These are phyloP conservation scores for Lamellibrachia satsuma DNA, from an alignment of 2,888 invertebrate species.

Conservation along the genomic window DNA sequence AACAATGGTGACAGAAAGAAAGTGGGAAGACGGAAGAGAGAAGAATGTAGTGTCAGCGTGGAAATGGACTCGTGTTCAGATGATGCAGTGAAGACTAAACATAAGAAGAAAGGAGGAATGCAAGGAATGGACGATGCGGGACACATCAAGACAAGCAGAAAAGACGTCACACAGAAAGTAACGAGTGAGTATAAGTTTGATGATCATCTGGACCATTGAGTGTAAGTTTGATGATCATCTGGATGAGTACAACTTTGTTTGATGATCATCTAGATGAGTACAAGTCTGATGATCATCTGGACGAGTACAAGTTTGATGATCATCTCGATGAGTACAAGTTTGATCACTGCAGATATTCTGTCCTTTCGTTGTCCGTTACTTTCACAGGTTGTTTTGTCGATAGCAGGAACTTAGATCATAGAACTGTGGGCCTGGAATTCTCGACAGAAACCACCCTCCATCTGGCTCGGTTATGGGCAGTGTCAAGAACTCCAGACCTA, in stretches of 20 bases:
- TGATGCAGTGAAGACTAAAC: neutral
- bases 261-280: no score
- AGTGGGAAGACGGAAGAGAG: neutral
- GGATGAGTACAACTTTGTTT: no score
- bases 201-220: neutral
- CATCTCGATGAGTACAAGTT: no score
- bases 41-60: neutral
- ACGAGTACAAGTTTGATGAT: no score
- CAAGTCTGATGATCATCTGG: no score
- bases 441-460: no score
- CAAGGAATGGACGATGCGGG: neutral
- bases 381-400: neutral
- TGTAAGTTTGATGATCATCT: neutral
- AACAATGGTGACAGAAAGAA: constrained; percentile 17
- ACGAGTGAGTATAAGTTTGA: neutral
- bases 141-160: neutral
- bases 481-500: no score
- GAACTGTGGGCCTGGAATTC: no score
- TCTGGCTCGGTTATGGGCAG: no score
- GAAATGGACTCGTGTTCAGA: neutral
- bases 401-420: no score
- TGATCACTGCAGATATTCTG: neutral
- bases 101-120: neutral
- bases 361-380: neutral
- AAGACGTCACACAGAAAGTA: neutral